These are phyloP conservation scores for Spisula solida DNA, from an alignment of 2,888 invertebrate species.

Conservation along the genomic window DNA sequence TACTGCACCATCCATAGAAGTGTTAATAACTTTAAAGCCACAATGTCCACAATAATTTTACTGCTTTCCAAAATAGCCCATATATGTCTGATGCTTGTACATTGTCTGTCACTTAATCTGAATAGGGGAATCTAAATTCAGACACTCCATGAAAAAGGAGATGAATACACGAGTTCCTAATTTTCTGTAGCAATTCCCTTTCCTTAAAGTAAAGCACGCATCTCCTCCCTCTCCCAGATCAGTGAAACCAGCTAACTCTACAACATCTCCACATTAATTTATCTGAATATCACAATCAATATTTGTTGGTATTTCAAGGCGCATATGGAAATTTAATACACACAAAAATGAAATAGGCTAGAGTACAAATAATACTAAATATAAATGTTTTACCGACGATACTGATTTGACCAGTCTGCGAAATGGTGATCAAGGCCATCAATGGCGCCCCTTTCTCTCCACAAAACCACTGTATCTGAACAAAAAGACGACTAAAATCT, in stretches of 20 bases:
- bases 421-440: no score
- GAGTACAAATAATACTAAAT: no score
- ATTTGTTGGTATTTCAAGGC: no score
- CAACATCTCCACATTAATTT: constrained; percentile 50
- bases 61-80: constrained; percentile 61
- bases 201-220: constrained; percentile 10
- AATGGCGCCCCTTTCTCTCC: no score
- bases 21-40: constrained; percentile 48
- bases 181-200: constrained; percentile 8
- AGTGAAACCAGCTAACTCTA: constrained; percentile 57
- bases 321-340: no score
- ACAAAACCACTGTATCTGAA: no score
- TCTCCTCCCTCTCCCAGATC: constrained; percentile 42
- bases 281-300: constrained; percentile 53
- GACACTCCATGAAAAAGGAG: constrained; percentile 56
- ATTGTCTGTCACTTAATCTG: constrained; percentile 53
- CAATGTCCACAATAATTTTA: no score
- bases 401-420: no score
- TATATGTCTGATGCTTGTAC: constrained; percentile 57
- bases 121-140: constrained; percentile 68
- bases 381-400: no score
- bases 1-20: constrained; percentile 61
- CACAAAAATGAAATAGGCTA: no score
- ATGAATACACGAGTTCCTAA: constrained; percentile 61
- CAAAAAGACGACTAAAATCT: no score